Base-by-base conservation (phyloP, 1,140 invertebrate genomes). In the Euwallacea similis region DNA sequence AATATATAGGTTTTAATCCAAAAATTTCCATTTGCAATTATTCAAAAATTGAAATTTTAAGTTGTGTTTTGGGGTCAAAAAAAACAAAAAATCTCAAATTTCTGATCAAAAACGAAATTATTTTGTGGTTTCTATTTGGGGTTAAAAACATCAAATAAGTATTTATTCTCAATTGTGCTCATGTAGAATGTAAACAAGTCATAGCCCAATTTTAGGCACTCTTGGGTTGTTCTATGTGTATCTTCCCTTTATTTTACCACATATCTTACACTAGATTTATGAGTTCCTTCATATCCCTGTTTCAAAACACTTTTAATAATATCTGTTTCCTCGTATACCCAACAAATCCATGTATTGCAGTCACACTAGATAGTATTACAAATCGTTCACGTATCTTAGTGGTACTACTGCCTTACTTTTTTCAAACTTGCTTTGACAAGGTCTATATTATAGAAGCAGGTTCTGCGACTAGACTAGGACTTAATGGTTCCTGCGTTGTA, bases 321-420 rank as follows among this genome's bases (percentile, higher is more conserved):
- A 33, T 33, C 21, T 33, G 21, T 33, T 33, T 33, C 4, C 21
- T 33, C 21, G 21, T 33, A 33, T 4, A 33, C 21, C 21, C 21
- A 59, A 13, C 10, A 33, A 59, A 59, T 9, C 7, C 8, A 42
- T 50, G 13, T 15, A 62, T 16, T 9, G 41, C 21, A 13, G 63
- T 55, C 41, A 66, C 53, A 66, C 7, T 54, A 10, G 33, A 66
- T 66, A 66, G 55, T 21, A 9, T 66, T 66, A 47, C 53, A 66
- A 54, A 66, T 66, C 50, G 33, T 66, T 66, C 33, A 42, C 7
- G 33, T 54, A 53, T 54, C n/a, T 43, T 43, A 55, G n/a, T 66
- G 50, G 41, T 42, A 66, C 63, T 66, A 66, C 63, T 66, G 63
- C 47, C 63, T 55, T 66, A 66, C 63, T 66, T 66, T 66, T 66